These are phyloP conservation scores for Psophia crepitans DNA, from an alignment of 2,113 vertebrate species.

Conservation along the genomic window DNA sequence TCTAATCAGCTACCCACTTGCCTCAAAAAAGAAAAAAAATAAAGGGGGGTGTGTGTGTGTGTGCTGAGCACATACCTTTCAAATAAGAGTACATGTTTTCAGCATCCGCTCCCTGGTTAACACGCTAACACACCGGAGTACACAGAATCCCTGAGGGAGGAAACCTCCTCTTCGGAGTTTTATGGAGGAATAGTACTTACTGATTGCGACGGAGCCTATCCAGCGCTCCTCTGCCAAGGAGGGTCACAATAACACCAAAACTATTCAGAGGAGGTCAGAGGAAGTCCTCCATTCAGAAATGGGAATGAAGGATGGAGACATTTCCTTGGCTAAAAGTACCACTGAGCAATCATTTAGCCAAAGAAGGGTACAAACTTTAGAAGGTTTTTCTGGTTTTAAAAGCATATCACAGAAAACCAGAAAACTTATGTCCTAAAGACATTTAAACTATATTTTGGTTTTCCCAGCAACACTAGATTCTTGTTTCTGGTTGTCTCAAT, in stretches of 20 bases:
- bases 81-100: neutral
- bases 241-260: neutral
- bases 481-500: neutral
- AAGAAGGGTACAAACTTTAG: neutral
- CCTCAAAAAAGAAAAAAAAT: neutral
- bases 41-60: too few species aligned
- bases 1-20: neutral
- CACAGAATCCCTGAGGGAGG: neutral
- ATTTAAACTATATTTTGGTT: neutral
- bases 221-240: neutral
- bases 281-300: neutral
- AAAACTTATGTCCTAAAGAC: neutral
- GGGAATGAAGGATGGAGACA: neutral
- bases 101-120: neutral
- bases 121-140: accelerated
- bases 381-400: neutral
- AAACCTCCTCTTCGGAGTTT: neutral
- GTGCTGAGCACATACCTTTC: neutral
- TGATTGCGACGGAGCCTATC: neutral
- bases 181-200: neutral
- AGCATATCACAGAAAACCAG: neutral
- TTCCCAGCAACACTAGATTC: neutral
- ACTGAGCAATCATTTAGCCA: neutral
- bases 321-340: slow-evolving; percentile 4
- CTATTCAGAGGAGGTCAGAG: neutral